These are phyloP conservation scores for Struthio camelus DNA, from an alignment of 2,113 vertebrate species.

Conservation along the genomic window DNA sequence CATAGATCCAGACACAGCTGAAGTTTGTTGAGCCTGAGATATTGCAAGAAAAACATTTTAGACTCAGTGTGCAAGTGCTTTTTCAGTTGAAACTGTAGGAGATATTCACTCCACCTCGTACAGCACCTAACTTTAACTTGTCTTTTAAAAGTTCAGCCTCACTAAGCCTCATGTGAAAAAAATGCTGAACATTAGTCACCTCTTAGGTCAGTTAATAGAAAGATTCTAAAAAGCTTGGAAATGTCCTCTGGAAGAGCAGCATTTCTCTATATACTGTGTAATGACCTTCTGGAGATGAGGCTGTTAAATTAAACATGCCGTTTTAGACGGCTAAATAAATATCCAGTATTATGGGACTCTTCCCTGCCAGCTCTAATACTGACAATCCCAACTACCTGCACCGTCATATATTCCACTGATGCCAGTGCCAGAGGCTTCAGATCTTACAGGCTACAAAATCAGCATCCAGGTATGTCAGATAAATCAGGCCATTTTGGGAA, in stretches of 20 bases:
- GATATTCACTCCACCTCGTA: not conserved
- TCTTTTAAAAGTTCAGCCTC: not conserved
- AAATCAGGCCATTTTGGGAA: not conserved
- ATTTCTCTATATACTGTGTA: not conserved
- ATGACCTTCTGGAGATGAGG: not conserved
- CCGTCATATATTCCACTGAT: not conserved
- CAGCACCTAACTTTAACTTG: not conserved
- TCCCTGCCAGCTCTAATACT: not conserved
- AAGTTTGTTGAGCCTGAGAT: not conserved
- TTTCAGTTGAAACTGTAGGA: not conserved
- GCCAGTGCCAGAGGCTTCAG: not conserved
- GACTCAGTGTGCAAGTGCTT: not conserved
- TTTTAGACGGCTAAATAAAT: conserved; percentile 12
- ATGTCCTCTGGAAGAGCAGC: not conserved
- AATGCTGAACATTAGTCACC: not conserved
- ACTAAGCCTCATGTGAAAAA: not conserved
- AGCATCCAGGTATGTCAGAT: not conserved
- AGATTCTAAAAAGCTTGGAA: not conserved
- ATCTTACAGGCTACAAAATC: not conserved
- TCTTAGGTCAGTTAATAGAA: not conserved
- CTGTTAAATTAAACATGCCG: not conserved
- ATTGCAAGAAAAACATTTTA: not conserved
- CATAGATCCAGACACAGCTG: not conserved
- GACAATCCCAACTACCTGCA: not conserved
- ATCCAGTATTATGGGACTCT: not conserved